Conservation (phyloP, 2,888 invertebrate species). For the Epicampocera succincta region DNA sequence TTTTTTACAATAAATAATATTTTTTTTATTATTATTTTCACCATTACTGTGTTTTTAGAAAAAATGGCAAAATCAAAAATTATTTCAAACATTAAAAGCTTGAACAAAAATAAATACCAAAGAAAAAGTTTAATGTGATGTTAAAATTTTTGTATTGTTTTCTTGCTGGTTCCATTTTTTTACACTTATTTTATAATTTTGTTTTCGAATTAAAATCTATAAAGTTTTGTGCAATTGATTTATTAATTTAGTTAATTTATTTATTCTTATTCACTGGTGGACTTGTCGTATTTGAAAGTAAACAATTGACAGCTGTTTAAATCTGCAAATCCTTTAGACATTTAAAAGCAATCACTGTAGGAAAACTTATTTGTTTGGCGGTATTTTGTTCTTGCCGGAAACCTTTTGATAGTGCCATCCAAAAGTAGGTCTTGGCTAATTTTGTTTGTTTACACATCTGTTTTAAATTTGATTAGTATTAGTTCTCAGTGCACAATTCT, state of each 20-base stretch:
- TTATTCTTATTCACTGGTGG: not conserved
- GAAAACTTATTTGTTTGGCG: not conserved
- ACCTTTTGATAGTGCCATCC: constrained; percentile 54
- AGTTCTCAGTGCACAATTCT: constrained; percentile 9
- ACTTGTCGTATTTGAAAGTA: not conserved
- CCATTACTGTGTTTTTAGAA: too few species aligned
- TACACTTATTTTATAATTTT: not conserved
- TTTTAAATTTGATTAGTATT: not conserved
- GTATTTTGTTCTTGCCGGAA: constrained; percentile 13
- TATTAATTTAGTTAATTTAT: not conserved
- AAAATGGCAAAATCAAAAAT: too few species aligned
- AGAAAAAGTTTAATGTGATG: too few species aligned
- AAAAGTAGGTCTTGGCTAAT: constrained; percentile 24
- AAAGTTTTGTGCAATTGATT: constrained; percentile 18
- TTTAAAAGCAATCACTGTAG: not conserved
- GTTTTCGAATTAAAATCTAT: not conserved
- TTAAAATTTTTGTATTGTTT: too few species aligned
- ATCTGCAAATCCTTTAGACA: constrained; percentile 8
- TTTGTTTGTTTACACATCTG: not conserved
- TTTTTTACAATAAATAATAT: too few species aligned
- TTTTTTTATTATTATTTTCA: too few species aligned
- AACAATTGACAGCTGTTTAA: constrained; percentile 50
- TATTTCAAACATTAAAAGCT: too few species aligned
- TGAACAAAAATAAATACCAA: too few species aligned
- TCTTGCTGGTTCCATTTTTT: not conserved